phyloP scores from a whole-genome alignment of 2,113 vertebrate species.

The Petrocephalus microphthalmus region DNA sequence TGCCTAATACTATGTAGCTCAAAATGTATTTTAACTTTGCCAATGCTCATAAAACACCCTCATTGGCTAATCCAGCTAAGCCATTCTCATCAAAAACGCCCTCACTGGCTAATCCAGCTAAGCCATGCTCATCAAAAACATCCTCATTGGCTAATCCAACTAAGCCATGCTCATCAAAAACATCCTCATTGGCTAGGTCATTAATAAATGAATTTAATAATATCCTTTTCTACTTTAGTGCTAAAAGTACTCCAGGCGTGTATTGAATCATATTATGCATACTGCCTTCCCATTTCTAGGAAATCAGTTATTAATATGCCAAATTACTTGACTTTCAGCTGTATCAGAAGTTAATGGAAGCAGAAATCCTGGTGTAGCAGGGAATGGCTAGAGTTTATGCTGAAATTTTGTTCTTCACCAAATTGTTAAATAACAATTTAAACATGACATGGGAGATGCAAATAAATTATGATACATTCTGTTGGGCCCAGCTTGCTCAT shows the following conservation, averaged over 20 bases:
- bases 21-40: neutral
- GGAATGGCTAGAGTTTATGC: neutral
- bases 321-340: conserved; percentile 50
- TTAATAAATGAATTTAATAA: neutral
- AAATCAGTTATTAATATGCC: conserved; percentile 59
- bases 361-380: conserved; percentile 38
- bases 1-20: neutral
- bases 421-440: neutral
- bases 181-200: neutral
- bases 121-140: neutral
- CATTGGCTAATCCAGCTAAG: neutral
- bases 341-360: conserved; percentile 48
- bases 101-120: neutral
- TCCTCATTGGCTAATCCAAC: neutral
- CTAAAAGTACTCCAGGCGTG: conserved; percentile 27
- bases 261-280: conserved; percentile 33
- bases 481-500: no score
- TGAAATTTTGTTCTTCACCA: neutral
- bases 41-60: neutral
- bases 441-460: neutral
- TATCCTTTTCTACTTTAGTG: neutral
- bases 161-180: neutral
- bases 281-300: conserved; percentile 44
- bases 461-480: no score
- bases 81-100: neutral